phyloP scores from a whole-genome alignment of 2,113 vertebrate genomes.

The Oceanites oceanicus region DNA sequence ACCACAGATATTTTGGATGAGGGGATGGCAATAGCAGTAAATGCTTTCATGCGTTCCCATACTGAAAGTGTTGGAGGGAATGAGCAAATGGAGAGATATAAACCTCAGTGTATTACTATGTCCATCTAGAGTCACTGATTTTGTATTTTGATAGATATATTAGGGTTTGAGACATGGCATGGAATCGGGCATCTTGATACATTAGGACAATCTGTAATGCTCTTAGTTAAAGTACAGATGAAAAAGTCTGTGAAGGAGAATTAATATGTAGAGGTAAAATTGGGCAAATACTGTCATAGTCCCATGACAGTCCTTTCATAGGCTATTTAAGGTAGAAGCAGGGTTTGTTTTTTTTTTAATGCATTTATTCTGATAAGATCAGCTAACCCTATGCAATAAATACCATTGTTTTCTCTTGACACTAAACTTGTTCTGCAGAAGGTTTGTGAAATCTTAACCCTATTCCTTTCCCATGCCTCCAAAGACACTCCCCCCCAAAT shows the following conservation, averaged over 20 bases:
- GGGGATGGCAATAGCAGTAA: neutral
- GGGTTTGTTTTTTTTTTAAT: neutral
- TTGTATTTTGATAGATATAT: conserved; percentile 11
- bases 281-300: neutral
- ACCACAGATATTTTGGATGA: neutral
- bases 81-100: neutral
- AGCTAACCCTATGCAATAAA: neutral
- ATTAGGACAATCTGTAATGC: neutral
- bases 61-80: neutral
- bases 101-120: neutral
- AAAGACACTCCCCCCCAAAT: neutral
- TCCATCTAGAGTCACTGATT: neutral
- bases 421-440: neutral
- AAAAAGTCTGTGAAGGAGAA: neutral
- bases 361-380: neutral
- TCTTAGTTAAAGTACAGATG: neutral
- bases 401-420: neutral
- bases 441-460: neutral
- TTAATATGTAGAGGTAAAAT: neutral
- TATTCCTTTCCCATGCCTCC: neutral
- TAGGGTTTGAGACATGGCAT: neutral
- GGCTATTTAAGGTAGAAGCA: neutral
- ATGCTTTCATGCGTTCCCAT: neutral
- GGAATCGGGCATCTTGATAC: neutral
- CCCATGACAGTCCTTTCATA: neutral